Evolutionary conservation across 2,888 invertebrate genomes (phyloP).

Genomic region (Drosophila hamatofila): DNA sequence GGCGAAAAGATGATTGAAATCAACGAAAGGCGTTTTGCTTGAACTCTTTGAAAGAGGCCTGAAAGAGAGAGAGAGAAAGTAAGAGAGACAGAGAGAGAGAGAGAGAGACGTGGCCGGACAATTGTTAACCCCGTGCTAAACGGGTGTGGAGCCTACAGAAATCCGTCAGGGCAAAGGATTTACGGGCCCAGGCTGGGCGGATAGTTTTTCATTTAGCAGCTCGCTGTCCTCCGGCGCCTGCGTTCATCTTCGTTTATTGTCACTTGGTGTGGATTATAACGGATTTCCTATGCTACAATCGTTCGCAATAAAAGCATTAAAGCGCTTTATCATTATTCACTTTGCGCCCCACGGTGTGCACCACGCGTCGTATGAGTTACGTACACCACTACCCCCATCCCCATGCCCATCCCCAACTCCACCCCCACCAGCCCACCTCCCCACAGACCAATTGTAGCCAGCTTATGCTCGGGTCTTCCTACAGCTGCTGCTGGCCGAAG

Average conservation of each 20-base stretch:
- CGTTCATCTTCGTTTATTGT: conserved; percentile 75
- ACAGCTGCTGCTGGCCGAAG: background rate
- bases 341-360: conserved; percentile 67
- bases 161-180: conserved; percentile 42
- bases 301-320: conserved; percentile 82
- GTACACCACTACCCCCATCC: background rate
- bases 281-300: conserved; percentile 78
- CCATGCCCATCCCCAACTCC: too few relatives aligned
- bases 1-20: conserved; percentile 58
- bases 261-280: conserved; percentile 81
- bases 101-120: background rate
- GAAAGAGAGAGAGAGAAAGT: background rate
- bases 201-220: conserved; percentile 70
- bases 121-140: conserved; percentile 31
- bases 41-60: conserved; percentile 18
- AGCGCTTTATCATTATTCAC: conserved; percentile 82
- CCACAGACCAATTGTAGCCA: conserved; percentile 9
- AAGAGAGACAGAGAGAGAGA: background rate
- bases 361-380: conserved; percentile 63
- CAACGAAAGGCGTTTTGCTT: conserved; percentile 25
- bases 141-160: conserved; percentile 21
- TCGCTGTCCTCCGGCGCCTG: conserved; percentile 17
- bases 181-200: conserved; percentile 47
- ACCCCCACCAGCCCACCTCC: background rate
- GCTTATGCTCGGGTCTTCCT: conserved; percentile 5